phyloP scores from a whole-genome alignment of 2,888 invertebrate species.

The Patella caerulea region DNA sequence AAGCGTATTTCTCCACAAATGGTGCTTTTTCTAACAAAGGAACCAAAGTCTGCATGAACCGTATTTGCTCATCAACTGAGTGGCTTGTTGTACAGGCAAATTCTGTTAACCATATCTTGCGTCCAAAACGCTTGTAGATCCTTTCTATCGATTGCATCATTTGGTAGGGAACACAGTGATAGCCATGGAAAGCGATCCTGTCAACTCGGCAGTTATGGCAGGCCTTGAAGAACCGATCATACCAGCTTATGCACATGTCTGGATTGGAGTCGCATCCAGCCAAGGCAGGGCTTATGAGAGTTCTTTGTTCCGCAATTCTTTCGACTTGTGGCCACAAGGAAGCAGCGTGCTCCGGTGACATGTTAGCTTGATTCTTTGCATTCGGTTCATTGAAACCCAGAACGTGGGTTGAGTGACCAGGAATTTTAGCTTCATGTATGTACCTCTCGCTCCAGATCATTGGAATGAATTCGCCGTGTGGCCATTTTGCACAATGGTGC shows the following conservation, averaged over 20 bases:
- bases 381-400: constrained; percentile 23
- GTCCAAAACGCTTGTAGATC: constrained; percentile 23
- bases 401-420: background rate
- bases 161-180: constrained; percentile 12
- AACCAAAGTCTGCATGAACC: constrained; percentile 26
- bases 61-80: constrained; percentile 17
- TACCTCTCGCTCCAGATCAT: constrained; percentile 10
- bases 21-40: constrained; percentile 32
- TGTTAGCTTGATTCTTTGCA: constrained; percentile 5
- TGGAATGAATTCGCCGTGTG: constrained; percentile 18
- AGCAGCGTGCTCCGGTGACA: constrained; percentile 16
- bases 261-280: constrained; percentile 6
- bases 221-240: constrained; percentile 15
- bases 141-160: constrained; percentile 13
- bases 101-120: constrained; percentile 34
- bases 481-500: background rate
- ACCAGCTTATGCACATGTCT: constrained; percentile 10
- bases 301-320: background rate
- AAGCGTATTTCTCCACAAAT: constrained; percentile 32
- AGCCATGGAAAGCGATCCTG: constrained; percentile 15
- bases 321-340: background rate
- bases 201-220: constrained; percentile 14
- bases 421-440: background rate
- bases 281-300: constrained; percentile 13
- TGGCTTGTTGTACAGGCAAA: constrained; percentile 26